Evolutionary conservation across 92 coral and sea anemone genomes (phyloP), one percentile per base, ranked within the genome.

Genomic region (Paragorgia papillata): DNA sequence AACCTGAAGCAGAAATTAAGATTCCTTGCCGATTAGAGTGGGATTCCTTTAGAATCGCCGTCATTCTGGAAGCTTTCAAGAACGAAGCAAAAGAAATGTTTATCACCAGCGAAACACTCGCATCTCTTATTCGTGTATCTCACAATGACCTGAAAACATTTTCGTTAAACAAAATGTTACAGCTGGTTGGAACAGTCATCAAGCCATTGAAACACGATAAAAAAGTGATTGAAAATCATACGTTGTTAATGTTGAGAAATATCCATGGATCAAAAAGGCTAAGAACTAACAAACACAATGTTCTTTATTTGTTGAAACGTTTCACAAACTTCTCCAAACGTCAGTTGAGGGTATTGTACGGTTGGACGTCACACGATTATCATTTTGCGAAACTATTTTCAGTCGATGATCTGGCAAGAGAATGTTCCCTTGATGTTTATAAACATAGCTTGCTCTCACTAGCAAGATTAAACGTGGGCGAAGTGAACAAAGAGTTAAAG

Each of bases 381-480:
- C 74, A 67, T 46, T 67, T 67, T 28, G 74, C 74, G 22, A 41
- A 49, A 67, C 25, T 41, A 20, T 67, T 67, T 67, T 21, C 57
- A 4, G 74, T 46, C 56, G 44, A 20, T 24, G 74, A 67, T 41
- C 31, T 67, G 18, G 74, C 31, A 5, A 50, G 30, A 31, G 74
- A 3, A 17, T 67, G 74, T 57, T 7, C 34, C 1, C 3, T 67
- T 67, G 57, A 41, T 49, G 35, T 46, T 2, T 33, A 67, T 20
- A 67, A 41, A 8, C 31, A 67, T 26, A 67, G 32, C 9, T 30
- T 67, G 53, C 57, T 67, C 10, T 67, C 57, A 46, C 35, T 67
- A 31, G 57, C 74, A 17, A 67, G 30, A 28, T 41, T 67, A 24
- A 67, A 44, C 74, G 44, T 67, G 1, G 74, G 74, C 28, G 12